Evolutionary conservation across 2,113 vertebrate species (phyloP), one percentile per base, ranked within the genome.

Genomic region (Paedocypris sp.): DNA sequence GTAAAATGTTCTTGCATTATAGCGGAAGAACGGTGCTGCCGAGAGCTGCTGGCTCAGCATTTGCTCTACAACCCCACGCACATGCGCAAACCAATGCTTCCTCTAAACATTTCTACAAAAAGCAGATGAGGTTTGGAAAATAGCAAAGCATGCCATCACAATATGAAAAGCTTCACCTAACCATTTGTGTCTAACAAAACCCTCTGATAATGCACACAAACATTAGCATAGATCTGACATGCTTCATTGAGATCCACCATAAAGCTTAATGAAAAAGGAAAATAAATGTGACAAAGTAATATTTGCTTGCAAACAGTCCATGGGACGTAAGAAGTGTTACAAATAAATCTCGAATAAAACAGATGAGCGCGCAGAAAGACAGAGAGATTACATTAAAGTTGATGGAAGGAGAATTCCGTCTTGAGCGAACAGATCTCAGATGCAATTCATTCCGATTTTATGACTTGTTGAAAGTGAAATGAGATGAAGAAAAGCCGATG

Each of bases 1-100:
- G 54, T 59, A 64, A 69, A 69, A 60, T 69, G 41, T 47, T 64
- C 61, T 45, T 46, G 5, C 47, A 69, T 56, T 60, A 69, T 20
- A 29, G 42, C 42, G 36, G 16, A 61, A 62, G n/a, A 69, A 59
- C 42, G 43, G 43, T 50, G 43, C 49, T 33, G 48, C 41, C 28
- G 19, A 20, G n/a, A 49, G 56, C 16, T 69, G 67, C 67, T 49
- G 67, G 31, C 56, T 69, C 57, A 65, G 62, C 67, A 69, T 18
- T 54, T 50, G 23, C 11, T 36, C 56, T 61, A 19, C 19, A 38
- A 19, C 26, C 9, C 5, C 36, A 33, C 11, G 10, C 20, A 32
- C 10, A 26, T 11, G 43, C 19, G 6, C 20, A 19, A 20, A 49
- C 15, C 6, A 31, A 22, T 36, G 2, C 16, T 12, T 4, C 6